Percentiles rank a stretch among this genome's conserved stretches.
phyloP scores from a whole-genome alignment of 2,888 invertebrate genomes.

The Tribolium freemani region DNA sequence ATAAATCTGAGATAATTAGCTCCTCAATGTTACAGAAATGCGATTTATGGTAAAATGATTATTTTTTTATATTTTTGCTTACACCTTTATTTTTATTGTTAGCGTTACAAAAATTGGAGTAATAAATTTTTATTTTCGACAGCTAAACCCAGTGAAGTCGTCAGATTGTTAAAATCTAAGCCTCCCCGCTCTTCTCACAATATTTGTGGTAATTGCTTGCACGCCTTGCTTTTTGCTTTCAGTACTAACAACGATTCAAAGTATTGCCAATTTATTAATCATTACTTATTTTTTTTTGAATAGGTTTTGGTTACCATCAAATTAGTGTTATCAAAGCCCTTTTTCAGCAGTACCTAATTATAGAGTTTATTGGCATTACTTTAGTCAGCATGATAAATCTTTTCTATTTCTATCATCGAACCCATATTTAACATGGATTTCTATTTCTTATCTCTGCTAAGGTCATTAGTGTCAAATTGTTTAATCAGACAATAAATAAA shows the following conservation, averaged over 20 bases:
- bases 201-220: slow-evolving; percentile 67
- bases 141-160: slow-evolving; percentile 67
- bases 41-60: not conserved
- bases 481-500: slow-evolving; percentile 19
- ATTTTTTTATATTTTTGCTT: slow-evolving; percentile 10
- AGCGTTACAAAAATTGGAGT: not conserved
- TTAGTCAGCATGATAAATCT: slow-evolving; percentile 33
- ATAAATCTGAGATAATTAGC: slow-evolving; percentile 42
- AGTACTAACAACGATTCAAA: slow-evolving; percentile 41
- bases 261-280: slow-evolving; percentile 26
- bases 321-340: not conserved
- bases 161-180: slow-evolving; percentile 67
- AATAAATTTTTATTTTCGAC: slow-evolving; percentile 60
- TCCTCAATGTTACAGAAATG: not conserved
- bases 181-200: slow-evolving; percentile 66
- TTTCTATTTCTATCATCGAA: slow-evolving; percentile 29
- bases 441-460: slow-evolving; percentile 23
- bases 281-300: too few species aligned
- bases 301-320: too few species aligned
- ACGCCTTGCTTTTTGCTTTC: slow-evolving; percentile 57
- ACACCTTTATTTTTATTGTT: slow-evolving; percentile 11
- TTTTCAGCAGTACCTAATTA: not conserved
- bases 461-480: slow-evolving; percentile 16
- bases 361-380: slow-evolving; percentile 13
- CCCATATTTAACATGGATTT: slow-evolving; percentile 10